These are phyloP conservation scores for Riparia riparia DNA, from an alignment of 2,113 vertebrate genomes.

Conservation along the genomic window DNA sequence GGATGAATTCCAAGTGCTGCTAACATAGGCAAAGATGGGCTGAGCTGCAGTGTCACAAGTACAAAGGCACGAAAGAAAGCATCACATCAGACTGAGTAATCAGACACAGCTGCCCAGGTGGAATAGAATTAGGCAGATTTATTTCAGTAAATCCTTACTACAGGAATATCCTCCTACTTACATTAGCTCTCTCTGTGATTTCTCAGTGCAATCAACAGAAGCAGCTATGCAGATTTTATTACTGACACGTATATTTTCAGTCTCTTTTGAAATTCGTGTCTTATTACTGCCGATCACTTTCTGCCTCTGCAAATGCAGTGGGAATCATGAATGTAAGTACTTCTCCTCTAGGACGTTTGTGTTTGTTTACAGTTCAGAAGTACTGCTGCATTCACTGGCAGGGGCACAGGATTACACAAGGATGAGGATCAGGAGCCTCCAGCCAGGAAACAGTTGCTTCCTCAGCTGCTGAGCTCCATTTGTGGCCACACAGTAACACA, in stretches of 20 bases:
- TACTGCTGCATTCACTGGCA: neutral
- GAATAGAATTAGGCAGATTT: neutral
- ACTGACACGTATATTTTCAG: neutral
- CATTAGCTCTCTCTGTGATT: neutral
- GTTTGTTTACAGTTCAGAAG: neutral
- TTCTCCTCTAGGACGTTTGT: neutral
- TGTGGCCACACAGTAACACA: neutral
- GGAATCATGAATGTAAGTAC: neutral
- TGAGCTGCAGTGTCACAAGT: neutral
- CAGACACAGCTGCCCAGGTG: neutral
- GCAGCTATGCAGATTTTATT: neutral
- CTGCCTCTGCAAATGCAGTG: neutral
- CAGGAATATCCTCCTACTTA: neutral
- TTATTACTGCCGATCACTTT: neutral
- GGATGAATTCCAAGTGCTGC: neutral
- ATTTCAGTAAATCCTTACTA: neutral
- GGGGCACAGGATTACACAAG: neutral
- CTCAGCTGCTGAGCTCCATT: neutral
- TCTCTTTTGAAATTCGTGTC: neutral
- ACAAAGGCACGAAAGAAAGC: neutral
- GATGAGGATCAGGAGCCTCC: neutral
- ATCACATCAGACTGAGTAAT: neutral
- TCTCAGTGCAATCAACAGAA: neutral
- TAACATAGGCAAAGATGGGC: neutral
- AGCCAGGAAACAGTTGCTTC: neutral